phyloP scores from a whole-genome alignment of 2,888 invertebrate species.

The Ichneumoninae sp. region DNA sequence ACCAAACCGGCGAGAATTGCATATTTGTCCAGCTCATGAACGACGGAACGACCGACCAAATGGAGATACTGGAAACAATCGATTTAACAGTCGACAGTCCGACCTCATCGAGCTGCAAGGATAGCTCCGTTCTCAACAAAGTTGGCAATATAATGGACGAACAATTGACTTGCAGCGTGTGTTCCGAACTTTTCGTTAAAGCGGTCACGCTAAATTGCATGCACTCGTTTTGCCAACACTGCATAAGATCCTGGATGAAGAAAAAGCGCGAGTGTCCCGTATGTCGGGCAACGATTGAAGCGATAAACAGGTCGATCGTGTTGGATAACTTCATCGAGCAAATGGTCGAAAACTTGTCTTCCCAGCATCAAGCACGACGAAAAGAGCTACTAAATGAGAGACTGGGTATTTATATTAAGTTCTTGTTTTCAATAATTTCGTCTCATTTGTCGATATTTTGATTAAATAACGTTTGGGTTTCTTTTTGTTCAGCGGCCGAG shows the following conservation, averaged over 20 bases:
- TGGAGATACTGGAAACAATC: constrained; percentile 85
- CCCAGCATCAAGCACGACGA: constrained; percentile 87
- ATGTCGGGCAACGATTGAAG: constrained; percentile 86
- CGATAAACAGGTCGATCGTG: constrained; percentile 87
- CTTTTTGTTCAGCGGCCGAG: constrained; percentile 41
- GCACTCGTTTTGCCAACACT: constrained; percentile 90
- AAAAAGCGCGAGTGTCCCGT: constrained; percentile 90
- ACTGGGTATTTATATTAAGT: constrained; percentile 69
- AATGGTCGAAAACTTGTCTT: constrained; percentile 87
- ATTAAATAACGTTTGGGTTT: background rate
- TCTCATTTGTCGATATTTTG: background rate
- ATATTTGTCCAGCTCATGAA: constrained; percentile 69
- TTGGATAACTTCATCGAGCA: constrained; percentile 91
- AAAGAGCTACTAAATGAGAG: constrained; percentile 81
- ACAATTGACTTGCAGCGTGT: constrained; percentile 91
- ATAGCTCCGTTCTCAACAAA: constrained; percentile 78
- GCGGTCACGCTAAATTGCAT: constrained; percentile 90
- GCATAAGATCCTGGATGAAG: constrained; percentile 89
- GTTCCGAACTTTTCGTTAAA: constrained; percentile 90
- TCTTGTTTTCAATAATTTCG: background rate
- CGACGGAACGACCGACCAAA: constrained; percentile 50
- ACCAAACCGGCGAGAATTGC: constrained; percentile 56
- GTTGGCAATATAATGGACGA: constrained; percentile 87
- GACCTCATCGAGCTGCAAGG: constrained; percentile 51
- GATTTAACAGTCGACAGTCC: constrained; percentile 85